Percentiles rank a stretch among this genome's conserved stretches.
Evolutionary conservation across 2,797 vertebrate species (phyloP).

Genomic region (Platyrinchus mystaceus): DNA sequence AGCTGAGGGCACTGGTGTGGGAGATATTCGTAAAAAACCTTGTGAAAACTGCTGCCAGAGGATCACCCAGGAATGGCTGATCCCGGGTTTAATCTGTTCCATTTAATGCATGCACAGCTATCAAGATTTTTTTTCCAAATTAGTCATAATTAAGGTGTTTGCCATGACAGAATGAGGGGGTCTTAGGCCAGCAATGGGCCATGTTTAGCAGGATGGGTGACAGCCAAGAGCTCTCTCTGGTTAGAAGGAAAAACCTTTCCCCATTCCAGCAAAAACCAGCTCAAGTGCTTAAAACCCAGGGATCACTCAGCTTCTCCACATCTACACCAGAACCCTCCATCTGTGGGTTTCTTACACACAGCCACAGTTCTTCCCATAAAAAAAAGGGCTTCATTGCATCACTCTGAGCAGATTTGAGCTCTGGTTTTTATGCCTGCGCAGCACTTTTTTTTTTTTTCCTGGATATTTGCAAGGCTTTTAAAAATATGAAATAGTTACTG

Average conservation of each 20-base stretch:
- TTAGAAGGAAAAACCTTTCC: not conserved
- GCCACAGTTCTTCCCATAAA: not conserved
- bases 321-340: not conserved
- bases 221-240: not conserved
- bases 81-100: conserved; percentile 39
- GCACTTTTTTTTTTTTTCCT: conserved; percentile 37
- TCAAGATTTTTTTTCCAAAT: conserved; percentile 32
- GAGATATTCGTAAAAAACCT: not conserved
- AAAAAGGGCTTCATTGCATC: not conserved
- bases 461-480: conserved; percentile 62
- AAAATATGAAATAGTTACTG: conserved; percentile 50
- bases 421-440: conserved; percentile 1
- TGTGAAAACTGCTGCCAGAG: not conserved
- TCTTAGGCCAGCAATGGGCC: not conserved
- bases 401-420: not conserved
- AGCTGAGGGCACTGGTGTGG: not conserved
- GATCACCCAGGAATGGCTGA: not conserved
- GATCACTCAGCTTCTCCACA: not conserved
- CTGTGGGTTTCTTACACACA: not conserved
- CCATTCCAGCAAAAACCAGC: not conserved
- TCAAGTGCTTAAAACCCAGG: not conserved
- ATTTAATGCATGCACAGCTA: not conserved
- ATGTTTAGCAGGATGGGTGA: not conserved
- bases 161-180: conserved; percentile 1
- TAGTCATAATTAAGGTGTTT: conserved; percentile 5